A percentile compares a stretch with the other conserved stretches of the same genome.
phyloP scores from a whole-genome alignment of 2,888 invertebrate genomes.

The Drosophila diplacantha region DNA sequence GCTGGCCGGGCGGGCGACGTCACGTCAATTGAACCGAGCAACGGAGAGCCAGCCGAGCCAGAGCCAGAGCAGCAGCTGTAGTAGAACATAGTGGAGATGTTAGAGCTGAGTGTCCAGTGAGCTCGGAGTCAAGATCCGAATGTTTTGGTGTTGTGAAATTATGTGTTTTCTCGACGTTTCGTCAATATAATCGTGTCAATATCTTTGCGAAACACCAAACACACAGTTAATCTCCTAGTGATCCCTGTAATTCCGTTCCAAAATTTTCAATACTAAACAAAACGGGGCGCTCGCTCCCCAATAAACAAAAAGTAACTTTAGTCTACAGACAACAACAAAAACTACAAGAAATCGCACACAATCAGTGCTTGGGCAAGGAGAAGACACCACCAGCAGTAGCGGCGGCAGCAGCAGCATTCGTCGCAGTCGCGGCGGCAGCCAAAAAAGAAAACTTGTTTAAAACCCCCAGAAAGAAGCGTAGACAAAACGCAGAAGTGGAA shows the following conservation, averaged over 20 bases:
- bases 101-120: conserved; percentile 42
- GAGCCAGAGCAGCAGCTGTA: conserved; percentile 4
- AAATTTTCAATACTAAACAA: conserved; percentile 2
- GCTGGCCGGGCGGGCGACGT: conserved; percentile 26
- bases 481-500: conserved; percentile 25
- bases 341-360: background rate
- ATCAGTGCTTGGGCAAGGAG: conserved; percentile 5
- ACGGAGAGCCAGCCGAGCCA: conserved; percentile 43
- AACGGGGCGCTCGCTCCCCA: background rate
- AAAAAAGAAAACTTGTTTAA: conserved; percentile 70
- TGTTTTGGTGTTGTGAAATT: conserved; percentile 49
- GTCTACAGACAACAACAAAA: background rate
- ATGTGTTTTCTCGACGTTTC: conserved; percentile 30
- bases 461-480: conserved; percentile 45
- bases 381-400: conserved; percentile 6
- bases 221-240: background rate
- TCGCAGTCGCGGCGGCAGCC: conserved; percentile 46
- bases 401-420: conserved; percentile 37
- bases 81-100: conserved; percentile 32
- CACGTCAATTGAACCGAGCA: conserved; percentile 16
- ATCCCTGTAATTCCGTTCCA: background rate
- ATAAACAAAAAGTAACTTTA: conserved; percentile 1
- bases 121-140: conserved; percentile 60
- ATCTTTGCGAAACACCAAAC: conserved; percentile 6
- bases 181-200: conserved; percentile 4